Percentiles rank a stretch among this genome's conserved stretches.
Evolutionary conservation across 2,888 invertebrate genomes (phyloP).

Genomic region (Pristionchus japonicus): DNA sequence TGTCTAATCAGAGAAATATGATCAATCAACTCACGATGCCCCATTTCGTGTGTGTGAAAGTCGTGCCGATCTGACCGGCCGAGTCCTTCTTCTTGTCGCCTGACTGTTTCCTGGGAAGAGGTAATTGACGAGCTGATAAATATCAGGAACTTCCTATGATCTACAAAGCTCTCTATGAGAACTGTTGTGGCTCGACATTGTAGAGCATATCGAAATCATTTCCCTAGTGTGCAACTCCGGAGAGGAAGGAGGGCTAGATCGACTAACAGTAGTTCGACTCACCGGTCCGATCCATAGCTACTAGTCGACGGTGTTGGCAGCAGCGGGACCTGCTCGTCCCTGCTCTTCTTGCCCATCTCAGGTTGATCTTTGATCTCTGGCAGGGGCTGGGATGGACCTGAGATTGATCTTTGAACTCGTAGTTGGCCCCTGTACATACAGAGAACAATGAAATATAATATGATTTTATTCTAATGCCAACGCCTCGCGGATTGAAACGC

Average conservation of each 20-base stretch:
- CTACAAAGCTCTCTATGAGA: too few relatives aligned
- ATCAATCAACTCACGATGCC: conserved; percentile 40
- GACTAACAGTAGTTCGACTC: neutral
- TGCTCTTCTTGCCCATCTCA: conserved; percentile 32
- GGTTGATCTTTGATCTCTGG: neutral
- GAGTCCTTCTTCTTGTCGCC: conserved; percentile 17
- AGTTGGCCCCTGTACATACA: too few relatives aligned
- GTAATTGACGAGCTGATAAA: too few relatives aligned
- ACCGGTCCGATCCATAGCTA: conserved; percentile 45
- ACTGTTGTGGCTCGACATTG: too few relatives aligned
- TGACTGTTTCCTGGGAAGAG: neutral
- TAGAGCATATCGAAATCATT: too few relatives aligned
- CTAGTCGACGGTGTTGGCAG: conserved; percentile 46
- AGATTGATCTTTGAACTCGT: neutral
- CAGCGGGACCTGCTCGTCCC: conserved; percentile 39
- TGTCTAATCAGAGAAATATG: too few relatives aligned
- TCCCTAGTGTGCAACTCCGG: neutral
- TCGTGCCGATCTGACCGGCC: neutral
- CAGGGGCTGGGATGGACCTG: neutral
- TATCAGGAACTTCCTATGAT: neutral
- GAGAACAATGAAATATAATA: too few relatives aligned
- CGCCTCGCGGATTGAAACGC: too few relatives aligned
- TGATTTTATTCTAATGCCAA: too few relatives aligned
- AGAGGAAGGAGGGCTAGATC: neutral
- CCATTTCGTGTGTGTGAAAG: conserved; percentile 26